Percentiles rank a stretch among this genome's conserved stretches.
Conservation (phyloP, 2,113 vertebrate species). For the Myodes glareolus region DNA sequence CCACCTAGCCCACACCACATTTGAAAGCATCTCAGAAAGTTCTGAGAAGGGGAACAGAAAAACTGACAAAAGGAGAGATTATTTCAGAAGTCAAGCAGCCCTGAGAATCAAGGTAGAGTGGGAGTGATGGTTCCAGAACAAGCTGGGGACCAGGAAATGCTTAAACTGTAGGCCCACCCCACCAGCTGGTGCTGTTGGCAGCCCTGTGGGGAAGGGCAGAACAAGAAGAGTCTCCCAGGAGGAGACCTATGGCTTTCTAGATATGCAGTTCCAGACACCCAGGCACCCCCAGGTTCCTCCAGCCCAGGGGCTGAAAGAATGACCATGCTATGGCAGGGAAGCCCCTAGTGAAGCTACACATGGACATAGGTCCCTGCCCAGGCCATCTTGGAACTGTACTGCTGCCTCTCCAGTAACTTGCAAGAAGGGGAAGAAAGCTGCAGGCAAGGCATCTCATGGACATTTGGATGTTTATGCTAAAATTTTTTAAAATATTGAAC, state of each 20-base stretch:
- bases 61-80: neutral
- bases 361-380: fast-evolving
- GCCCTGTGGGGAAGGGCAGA: neutral
- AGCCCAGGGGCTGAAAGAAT: neutral
- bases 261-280: no score
- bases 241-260: no score
- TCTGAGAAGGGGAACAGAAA: neutral
- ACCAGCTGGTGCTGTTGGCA: neutral
- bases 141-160: neutral
- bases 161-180: no score
- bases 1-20: neutral
- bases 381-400: neutral
- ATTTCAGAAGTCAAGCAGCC: neutral
- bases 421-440: no score
- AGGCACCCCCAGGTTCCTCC: neutral
- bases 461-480: neutral
- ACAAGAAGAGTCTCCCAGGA: neutral
- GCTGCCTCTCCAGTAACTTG: neutral
- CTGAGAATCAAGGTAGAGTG: neutral
- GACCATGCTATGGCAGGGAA: fast-evolving
- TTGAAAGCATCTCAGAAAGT: neutral
- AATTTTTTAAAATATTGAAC: neutral
- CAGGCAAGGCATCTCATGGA: neutral
- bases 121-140: neutral
- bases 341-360: neutral